These are phyloP conservation scores for Brachylomia viminalis DNA, from an alignment of 2,888 invertebrate genomes.

Conservation along the genomic window DNA sequence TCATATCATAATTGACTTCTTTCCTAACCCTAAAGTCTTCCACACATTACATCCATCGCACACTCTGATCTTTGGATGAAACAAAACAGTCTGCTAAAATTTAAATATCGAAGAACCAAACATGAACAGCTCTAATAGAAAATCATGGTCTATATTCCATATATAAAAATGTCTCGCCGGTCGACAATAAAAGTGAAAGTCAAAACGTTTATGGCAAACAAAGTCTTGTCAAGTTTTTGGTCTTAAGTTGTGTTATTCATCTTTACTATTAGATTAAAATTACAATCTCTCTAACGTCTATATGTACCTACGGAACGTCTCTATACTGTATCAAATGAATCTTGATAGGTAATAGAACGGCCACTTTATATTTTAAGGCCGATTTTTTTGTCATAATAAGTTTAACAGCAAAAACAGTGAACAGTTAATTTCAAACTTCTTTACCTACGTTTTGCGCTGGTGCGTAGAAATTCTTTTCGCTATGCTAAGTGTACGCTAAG, in stretches of 20 bases:
- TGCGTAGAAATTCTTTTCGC: conserved; percentile 47
- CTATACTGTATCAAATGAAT: background rate
- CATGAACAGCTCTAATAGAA: background rate
- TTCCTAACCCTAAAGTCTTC: background rate
- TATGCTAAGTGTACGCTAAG: conserved; percentile 39
- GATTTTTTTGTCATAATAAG: background rate
- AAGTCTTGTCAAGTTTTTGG: background rate
- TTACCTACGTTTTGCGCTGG: conserved; percentile 2
- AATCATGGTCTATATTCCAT: background rate
- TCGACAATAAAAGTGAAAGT: background rate
- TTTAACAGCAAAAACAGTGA: background rate
- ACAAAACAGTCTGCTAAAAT: background rate
- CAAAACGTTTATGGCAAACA: background rate
- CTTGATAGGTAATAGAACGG: background rate
- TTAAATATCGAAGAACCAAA: background rate
- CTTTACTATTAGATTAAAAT: background rate
- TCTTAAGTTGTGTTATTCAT: background rate
- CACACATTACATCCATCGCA: background rate
- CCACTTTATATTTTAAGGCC: background rate
- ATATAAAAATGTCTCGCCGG: background rate
- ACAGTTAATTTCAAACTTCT: background rate
- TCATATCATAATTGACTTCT: background rate
- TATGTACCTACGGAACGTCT: background rate
- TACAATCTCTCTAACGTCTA: background rate
- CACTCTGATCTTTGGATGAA: background rate